phyloP scores from a whole-genome alignment of 2,888 invertebrate genomes.

The Euspilapteryx auroguttella region DNA sequence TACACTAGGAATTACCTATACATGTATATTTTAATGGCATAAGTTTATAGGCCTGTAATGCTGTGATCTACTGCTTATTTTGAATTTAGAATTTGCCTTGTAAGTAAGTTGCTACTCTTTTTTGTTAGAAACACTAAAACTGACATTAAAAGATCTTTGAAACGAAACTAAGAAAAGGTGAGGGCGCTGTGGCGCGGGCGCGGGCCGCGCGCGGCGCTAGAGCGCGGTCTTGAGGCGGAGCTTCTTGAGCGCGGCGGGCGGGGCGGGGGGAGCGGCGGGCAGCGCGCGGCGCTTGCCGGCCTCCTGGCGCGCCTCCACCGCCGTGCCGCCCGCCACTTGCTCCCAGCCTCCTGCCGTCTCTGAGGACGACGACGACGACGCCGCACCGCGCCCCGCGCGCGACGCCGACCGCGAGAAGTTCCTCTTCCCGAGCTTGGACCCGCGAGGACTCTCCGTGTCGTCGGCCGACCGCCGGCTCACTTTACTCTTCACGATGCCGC shows the following conservation, averaged over 20 bases:
- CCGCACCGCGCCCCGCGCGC: conserved; percentile 15
- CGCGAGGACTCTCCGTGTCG: conserved; percentile 26
- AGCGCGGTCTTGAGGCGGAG: conserved; percentile 39
- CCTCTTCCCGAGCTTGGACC: conserved; percentile 30
- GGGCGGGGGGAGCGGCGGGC: neutral
- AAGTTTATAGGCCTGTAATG: too few relatives aligned
- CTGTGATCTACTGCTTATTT: too few relatives aligned
- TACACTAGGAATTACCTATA: too few relatives aligned
- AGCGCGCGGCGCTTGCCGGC: neutral
- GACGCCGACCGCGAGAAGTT: conserved; percentile 20
- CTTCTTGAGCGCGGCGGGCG: conserved; percentile 25
- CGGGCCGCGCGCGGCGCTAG: conserved; percentile 26
- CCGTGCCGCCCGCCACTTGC: conserved; percentile 26
- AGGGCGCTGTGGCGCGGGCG: conserved; percentile 15
- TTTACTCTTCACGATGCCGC: conserved; percentile 23
- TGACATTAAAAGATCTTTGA: too few relatives aligned
- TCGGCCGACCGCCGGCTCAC: conserved; percentile 28
- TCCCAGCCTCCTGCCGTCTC: conserved; percentile 26
- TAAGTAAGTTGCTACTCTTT: too few relatives aligned
- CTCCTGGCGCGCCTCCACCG: conserved; percentile 10
- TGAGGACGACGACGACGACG: conserved; percentile 34
- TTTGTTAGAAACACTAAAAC: too few relatives aligned
- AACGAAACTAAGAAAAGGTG: conserved; percentile 10
- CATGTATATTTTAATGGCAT: too few relatives aligned
- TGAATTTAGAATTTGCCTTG: too few relatives aligned